These are phyloP conservation scores for Arctocebus calabarensis DNA, from an alignment of 2,797 vertebrate genomes.

Conservation along the genomic window DNA sequence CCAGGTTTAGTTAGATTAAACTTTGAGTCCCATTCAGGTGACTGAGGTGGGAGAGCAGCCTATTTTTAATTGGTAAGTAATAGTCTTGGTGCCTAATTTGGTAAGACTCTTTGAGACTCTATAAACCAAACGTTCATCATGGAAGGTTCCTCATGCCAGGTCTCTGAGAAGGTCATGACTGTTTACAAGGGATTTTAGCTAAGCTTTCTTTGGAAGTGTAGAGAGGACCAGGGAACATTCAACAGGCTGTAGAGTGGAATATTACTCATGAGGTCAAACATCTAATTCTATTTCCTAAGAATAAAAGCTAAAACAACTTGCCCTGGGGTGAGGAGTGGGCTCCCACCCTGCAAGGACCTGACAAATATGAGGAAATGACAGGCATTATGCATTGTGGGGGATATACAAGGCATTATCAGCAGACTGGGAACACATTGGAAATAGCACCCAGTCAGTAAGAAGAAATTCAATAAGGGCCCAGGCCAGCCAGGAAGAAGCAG, in stretches of 20 bases:
- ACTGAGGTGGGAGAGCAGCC: background rate
- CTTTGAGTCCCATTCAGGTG: background rate
- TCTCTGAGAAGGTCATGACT: background rate
- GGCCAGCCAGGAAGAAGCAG: background rate
- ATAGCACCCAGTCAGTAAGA: background rate
- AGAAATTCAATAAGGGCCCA: background rate
- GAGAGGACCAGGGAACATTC: background rate
- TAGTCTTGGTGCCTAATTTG: background rate
- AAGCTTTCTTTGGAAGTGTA: background rate
- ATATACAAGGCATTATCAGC: background rate
- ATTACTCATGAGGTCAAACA: background rate
- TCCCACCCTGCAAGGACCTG: background rate
- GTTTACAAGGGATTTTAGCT: background rate
- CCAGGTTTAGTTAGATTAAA: background rate
- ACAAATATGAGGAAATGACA: background rate
- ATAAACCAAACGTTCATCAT: background rate
- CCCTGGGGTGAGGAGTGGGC: background rate
- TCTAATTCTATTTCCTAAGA: background rate
- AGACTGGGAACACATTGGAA: background rate
- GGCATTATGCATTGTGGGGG: background rate
- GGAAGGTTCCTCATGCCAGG: background rate
- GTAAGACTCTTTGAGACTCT: background rate
- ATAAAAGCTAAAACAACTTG: background rate
- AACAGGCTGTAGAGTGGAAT: background rate
- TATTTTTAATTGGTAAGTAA: constrained; percentile 11